Conservation (phyloP, 2,888 invertebrate genomes). For the Atethmia centrago region DNA sequence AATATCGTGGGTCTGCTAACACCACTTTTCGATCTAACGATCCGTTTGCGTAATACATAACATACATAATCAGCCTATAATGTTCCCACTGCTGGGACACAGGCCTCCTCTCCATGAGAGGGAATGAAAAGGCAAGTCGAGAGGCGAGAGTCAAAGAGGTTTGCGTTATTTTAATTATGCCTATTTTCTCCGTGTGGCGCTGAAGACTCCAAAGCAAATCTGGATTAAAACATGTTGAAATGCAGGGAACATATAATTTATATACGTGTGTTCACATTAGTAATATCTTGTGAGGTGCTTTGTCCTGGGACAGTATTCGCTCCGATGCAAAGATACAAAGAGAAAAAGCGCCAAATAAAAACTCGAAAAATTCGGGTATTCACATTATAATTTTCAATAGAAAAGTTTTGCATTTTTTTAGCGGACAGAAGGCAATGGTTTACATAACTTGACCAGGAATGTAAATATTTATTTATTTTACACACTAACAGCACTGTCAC, state of each 20-base stretch:
- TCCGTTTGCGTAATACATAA: too few species aligned
- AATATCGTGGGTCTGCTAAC: too few species aligned
- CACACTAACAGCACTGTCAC: too few species aligned
- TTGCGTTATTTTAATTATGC: slow-evolving; percentile 30
- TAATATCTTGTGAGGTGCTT: not conserved
- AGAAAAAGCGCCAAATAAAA: not conserved
- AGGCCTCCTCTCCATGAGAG: not conserved
- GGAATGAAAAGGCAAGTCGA: slow-evolving; percentile 38
- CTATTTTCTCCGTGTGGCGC: not conserved
- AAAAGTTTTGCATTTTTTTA: not conserved
- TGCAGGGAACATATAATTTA: not conserved
- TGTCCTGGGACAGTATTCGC: not conserved
- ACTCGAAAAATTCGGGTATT: too few species aligned
- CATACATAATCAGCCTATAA: too few species aligned
- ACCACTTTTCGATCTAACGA: too few species aligned
- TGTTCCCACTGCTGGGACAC: too few species aligned
- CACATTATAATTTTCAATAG: not conserved
- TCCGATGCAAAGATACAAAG: not conserved
- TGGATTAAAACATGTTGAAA: too few species aligned
- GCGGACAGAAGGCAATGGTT: not conserved
- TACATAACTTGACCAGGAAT: not conserved
- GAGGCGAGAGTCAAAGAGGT: slow-evolving; percentile 26
- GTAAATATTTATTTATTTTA: not conserved
- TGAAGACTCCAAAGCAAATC: not conserved
- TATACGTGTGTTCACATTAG: not conserved